Percentiles rank a stretch among this genome's conserved stretches.
Conservation (phyloP, 1,140 invertebrate species). For the Zaprionus tsacasi region DNA sequence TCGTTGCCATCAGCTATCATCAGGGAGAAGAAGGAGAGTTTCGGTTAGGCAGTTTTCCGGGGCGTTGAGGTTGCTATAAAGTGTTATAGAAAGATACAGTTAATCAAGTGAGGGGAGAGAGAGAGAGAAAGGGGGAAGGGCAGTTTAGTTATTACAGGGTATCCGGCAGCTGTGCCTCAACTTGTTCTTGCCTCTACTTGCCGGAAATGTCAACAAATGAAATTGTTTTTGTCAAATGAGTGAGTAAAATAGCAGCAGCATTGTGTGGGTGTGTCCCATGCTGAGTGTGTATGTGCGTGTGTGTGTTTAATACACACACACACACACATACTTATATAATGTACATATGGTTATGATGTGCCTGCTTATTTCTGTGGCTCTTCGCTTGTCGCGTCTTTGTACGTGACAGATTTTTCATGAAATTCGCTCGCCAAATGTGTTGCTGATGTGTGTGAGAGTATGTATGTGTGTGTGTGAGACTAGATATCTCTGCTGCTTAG, state of each 20-base stretch:
- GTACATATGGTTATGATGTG: neutral
- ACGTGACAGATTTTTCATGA: slow-evolving; percentile 77
- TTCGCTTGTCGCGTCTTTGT: slow-evolving; percentile 36
- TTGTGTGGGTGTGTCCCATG: slow-evolving; percentile 53
- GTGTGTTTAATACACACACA: neutral
- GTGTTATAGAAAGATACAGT: neutral
- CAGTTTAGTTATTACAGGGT: neutral
- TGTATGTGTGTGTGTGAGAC: slow-evolving; percentile 27
- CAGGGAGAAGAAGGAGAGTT: slow-evolving; percentile 14
- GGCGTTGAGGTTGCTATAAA: neutral
- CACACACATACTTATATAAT: slow-evolving; percentile 6
- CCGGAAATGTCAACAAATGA: slow-evolving; percentile 76
- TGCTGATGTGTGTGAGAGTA: slow-evolving; percentile 6
- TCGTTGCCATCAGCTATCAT: slow-evolving; percentile 45
- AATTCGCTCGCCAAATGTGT: slow-evolving; percentile 54
- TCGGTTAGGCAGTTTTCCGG: neutral
- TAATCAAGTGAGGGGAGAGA: neutral
- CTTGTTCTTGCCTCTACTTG: slow-evolving; percentile 41
- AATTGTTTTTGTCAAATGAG: slow-evolving; percentile 75
- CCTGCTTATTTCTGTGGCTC: slow-evolving; percentile 1
- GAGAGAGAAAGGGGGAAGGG: neutral
- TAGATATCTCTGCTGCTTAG: neutral
- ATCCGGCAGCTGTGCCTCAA: slow-evolving; percentile 23
- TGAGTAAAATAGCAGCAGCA: slow-evolving; percentile 41
- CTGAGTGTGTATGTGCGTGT: neutral